These are phyloP conservation scores for Oryctolagus cuniculus DNA, from an alignment of 2,113 vertebrate genomes.

Conservation along the genomic window DNA sequence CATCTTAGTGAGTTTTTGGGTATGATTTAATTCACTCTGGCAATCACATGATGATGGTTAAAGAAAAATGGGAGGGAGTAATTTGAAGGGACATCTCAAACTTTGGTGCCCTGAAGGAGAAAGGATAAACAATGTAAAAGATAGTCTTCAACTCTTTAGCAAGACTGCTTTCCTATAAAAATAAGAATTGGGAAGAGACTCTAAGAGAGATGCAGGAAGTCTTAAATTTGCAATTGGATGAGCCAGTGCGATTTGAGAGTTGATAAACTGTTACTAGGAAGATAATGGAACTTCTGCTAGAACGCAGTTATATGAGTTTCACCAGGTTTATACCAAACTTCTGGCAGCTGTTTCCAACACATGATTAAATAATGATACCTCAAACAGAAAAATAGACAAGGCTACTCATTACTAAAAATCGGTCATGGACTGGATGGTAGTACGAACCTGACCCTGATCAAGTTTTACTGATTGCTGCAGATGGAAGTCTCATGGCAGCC, in stretches of 20 bases:
- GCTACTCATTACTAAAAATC: constrained; percentile 57
- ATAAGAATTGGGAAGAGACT: background rate
- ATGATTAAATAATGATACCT: constrained; percentile 62
- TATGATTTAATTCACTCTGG: background rate
- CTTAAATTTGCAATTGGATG: background rate
- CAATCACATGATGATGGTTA: background rate
- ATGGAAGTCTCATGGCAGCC: constrained; percentile 52
- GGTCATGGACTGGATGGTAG: background rate
- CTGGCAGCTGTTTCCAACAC: constrained; percentile 40
- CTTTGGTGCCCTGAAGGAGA: background rate
- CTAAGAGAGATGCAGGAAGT: background rate
- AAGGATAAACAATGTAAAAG: background rate
- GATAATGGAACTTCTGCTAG: background rate
- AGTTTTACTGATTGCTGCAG: constrained; percentile 19
- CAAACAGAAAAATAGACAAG: constrained; percentile 49
- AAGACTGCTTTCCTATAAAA: background rate
- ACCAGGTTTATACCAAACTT: constrained; percentile 39
- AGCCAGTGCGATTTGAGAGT: background rate
- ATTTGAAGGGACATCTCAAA: constrained; percentile 24
- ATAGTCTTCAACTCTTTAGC: background rate
- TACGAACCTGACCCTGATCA: background rate
- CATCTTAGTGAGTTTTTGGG: background rate
- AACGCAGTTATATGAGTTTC: background rate
- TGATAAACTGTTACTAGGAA: background rate
- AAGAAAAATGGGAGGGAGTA: accelerated